Evolutionary conservation across 2,797 vertebrate genomes (phyloP).

Genomic region (Varecia variegata): DNA sequence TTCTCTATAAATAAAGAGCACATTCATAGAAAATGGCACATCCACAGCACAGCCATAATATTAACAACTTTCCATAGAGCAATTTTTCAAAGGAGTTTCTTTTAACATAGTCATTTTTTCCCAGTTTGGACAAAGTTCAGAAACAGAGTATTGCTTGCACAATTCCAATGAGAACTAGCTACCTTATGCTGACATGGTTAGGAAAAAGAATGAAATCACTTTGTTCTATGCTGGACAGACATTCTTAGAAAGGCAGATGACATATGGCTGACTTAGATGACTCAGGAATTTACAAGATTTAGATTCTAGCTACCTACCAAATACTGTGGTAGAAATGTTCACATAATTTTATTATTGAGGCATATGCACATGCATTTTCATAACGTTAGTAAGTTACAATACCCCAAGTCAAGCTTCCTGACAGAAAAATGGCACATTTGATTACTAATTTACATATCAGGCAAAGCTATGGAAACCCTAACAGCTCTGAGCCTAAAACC

Average conservation of each 20-base stretch:
- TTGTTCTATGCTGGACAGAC: constrained; percentile 7
- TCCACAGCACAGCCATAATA: not conserved
- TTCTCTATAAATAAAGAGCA: constrained; percentile 35
- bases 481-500: not conserved
- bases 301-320: constrained; percentile 27
- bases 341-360: constrained; percentile 18
- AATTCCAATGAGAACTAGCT: constrained; percentile 29
- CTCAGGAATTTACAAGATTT: constrained; percentile 11
- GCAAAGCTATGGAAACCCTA: not conserved
- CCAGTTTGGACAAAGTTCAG: constrained; percentile 49
- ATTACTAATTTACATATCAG: constrained; percentile 34
- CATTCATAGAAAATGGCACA: constrained; percentile 38
- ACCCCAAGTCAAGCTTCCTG: constrained; percentile 38
- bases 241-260: constrained; percentile 29
- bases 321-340: not conserved
- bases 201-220: constrained; percentile 54
- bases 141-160: constrained; percentile 22
- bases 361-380: constrained; percentile 64
- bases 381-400: constrained; percentile 42
- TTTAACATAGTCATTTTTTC: constrained; percentile 26
- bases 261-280: constrained; percentile 45
- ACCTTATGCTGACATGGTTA: constrained; percentile 4
- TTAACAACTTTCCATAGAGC: constrained; percentile 43
- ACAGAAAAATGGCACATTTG: constrained; percentile 48
- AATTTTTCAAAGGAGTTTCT: constrained; percentile 53